Conservation (phyloP, 2,113 vertebrate genomes). For the Brachionichthys hirsutus region DNA sequence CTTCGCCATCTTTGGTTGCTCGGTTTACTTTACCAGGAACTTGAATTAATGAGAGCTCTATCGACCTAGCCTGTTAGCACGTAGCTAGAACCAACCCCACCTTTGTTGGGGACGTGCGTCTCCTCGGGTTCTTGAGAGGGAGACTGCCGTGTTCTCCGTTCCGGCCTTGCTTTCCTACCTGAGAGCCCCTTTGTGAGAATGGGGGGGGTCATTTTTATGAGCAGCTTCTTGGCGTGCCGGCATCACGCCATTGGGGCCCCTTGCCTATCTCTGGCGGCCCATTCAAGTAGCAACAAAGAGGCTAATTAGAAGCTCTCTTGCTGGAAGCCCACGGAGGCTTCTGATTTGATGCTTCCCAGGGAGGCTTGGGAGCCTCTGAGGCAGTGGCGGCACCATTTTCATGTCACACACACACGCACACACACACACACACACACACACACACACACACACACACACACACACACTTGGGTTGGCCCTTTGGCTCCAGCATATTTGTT, state of each 20-base stretch:
- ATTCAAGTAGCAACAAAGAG: slow-evolving; percentile 79
- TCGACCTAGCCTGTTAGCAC: slow-evolving; percentile 7
- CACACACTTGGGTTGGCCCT: slow-evolving; percentile 74
- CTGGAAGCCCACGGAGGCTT: slow-evolving; percentile 68
- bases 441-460: slow-evolving; percentile 21
- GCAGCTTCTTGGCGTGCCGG: slow-evolving; percentile 65
- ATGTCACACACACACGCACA: slow-evolving; percentile 33
- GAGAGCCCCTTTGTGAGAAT: slow-evolving; percentile 43
- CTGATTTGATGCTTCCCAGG: slow-evolving; percentile 79
- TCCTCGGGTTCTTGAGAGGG: slow-evolving; percentile 5
- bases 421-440: slow-evolving; percentile 34
- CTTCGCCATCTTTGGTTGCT: too few species aligned
- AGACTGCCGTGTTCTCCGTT: slow-evolving; percentile 13
- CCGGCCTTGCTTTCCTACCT: slow-evolving; percentile 55
- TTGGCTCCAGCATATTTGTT: slow-evolving; percentile 72
- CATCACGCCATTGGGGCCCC: slow-evolving; percentile 67
- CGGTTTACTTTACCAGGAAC: too few species aligned
- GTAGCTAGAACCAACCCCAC: slow-evolving; percentile 11
- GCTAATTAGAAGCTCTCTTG: slow-evolving; percentile 78
- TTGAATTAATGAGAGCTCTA: too few species aligned
- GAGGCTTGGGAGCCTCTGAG: slow-evolving; percentile 72
- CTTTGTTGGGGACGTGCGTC: slow-evolving; percentile 13
- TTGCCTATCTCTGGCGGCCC: slow-evolving; percentile 59
- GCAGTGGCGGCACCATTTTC: slow-evolving; percentile 63
- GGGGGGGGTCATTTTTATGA: slow-evolving; percentile 58